A percentile compares a stretch with the other conserved stretches of the same genome.
Conservation (phyloP, 2,797 vertebrate genomes). For the Urophycis tenuis region DNA sequence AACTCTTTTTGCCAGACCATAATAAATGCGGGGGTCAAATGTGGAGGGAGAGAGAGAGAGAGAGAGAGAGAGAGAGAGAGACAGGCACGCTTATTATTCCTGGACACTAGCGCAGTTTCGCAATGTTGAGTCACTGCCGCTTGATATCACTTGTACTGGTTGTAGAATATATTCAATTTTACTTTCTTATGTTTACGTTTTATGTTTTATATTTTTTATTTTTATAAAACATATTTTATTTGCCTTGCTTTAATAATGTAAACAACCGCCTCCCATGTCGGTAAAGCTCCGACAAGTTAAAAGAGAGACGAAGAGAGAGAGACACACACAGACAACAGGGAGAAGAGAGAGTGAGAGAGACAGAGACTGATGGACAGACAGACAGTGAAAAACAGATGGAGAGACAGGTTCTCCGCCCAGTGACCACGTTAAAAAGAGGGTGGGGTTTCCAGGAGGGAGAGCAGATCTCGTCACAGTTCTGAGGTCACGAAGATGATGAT, state of each 20-base stretch:
- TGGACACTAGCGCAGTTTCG: no score
- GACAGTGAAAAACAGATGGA: conserved; percentile 57
- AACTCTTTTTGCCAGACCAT: neutral
- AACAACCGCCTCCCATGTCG: no score
- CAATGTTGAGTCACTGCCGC: no score
- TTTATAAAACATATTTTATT: no score
- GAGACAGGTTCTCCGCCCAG: conserved; percentile 55
- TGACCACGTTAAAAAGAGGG: conserved; percentile 48
- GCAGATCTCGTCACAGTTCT: conserved; percentile 62
- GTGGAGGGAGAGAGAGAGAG: neutral
- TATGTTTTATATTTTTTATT: no score
- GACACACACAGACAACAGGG: conserved; percentile 26
- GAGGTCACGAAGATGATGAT: conserved; percentile 47
- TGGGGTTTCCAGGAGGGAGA: conserved; percentile 54
- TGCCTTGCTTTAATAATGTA: no score
- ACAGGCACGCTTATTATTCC: neutral
- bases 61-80: neutral
- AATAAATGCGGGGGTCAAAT: neutral
- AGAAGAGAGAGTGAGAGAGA: conserved; percentile 37
- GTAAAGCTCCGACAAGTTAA: no score
- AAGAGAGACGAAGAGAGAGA: no score
- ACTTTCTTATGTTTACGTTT: no score
- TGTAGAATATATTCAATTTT: no score
- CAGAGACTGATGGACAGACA: conserved; percentile 61
- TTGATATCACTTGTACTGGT: no score